These are phyloP conservation scores for Tetramorium bicarinatum DNA, from an alignment of 2,888 invertebrate species.

Conservation along the genomic window DNA sequence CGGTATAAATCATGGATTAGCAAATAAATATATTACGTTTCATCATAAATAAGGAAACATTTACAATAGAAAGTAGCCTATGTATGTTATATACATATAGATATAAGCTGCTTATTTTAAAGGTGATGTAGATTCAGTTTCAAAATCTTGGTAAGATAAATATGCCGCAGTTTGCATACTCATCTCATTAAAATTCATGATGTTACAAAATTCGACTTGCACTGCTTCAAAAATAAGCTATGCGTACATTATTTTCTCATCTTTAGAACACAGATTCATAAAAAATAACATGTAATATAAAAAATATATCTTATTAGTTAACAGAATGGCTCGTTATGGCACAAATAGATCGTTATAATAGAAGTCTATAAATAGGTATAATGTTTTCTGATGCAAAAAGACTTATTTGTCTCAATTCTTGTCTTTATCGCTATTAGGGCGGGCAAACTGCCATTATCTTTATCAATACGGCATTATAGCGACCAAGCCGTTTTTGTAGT, in stretches of 20 bases:
- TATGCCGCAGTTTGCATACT: conserved; percentile 21
- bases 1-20: not conserved
- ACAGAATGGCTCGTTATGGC: not conserved
- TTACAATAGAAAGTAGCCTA: not conserved
- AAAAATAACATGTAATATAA: not conserved
- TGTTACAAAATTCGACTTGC: conserved; percentile 15
- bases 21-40: not conserved
- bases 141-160: conserved; percentile 42
- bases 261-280: not conserved
- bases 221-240: not conserved
- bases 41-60: not conserved
- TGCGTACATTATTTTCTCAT: conserved; percentile 5
- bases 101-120: conserved; percentile 31
- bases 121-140: not conserved
- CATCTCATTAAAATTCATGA: conserved; percentile 30
- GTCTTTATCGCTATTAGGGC: conserved; percentile 16
- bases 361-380: not conserved
- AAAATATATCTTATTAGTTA: not conserved
- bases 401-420: not conserved
- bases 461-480: conserved; percentile 37
- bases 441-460: conserved; percentile 1
- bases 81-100: not conserved
- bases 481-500: not conserved
- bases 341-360: not conserved
- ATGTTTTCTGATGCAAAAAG: not conserved